phyloP scores from a whole-genome alignment of 2,113 vertebrate genomes.

The Dipodomys stephensi region DNA sequence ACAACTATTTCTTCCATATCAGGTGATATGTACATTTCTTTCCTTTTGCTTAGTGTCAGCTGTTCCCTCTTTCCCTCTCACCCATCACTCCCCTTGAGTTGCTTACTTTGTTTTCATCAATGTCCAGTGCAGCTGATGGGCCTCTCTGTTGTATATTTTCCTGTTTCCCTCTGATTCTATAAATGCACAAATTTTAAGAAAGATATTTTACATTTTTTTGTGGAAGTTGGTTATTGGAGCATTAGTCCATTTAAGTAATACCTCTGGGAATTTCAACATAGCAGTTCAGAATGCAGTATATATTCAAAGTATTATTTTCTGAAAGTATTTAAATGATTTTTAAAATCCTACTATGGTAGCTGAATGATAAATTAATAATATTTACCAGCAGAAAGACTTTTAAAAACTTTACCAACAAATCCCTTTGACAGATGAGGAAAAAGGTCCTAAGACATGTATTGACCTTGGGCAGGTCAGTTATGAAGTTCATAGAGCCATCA shows the following conservation, averaged over 20 bases:
- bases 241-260: neutral
- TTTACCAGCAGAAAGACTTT: slow-evolving; percentile 28
- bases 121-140: too few species aligned
- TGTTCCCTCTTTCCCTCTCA: too few species aligned
- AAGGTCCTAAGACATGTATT: neutral
- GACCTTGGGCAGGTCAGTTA: neutral
- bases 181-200: neutral
- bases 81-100: too few species aligned
- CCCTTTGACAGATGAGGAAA: neutral
- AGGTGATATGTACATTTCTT: too few species aligned
- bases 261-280: neutral
- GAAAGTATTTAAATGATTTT: slow-evolving; percentile 11
- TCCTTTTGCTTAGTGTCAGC: too few species aligned
- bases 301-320: slow-evolving; percentile 24
- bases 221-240: neutral
- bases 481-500: neutral
- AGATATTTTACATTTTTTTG: neutral
- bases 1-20: too few species aligned
- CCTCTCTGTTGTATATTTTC: too few species aligned
- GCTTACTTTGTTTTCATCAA: too few species aligned
- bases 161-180: too few species aligned
- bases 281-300: neutral
- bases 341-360: neutral
- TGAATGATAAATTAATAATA: slow-evolving; percentile 12
- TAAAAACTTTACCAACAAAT: slow-evolving; percentile 9